phyloP scores from a whole-genome alignment of 2,888 invertebrate species.

The Drosophila seclusa region DNA sequence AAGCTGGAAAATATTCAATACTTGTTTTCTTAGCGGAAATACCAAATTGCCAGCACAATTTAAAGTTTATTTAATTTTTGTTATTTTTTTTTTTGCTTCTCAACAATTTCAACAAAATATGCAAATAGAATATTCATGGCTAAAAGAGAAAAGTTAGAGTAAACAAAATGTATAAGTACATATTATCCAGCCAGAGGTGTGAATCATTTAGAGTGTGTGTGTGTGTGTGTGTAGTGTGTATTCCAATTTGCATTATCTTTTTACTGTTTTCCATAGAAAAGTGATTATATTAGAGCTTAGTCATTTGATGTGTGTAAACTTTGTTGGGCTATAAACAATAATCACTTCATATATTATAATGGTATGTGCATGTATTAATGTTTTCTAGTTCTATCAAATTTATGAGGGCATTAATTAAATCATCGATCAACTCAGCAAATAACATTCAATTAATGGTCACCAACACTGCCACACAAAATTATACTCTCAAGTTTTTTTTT shows the following conservation, averaged over 20 bases:
- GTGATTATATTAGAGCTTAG: slow-evolving; percentile 47
- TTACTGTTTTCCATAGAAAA: slow-evolving; percentile 41
- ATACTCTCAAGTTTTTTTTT: not conserved
- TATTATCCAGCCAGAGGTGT: slow-evolving; percentile 18
- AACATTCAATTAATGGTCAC: slow-evolving; percentile 5
- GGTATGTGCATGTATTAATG: not conserved
- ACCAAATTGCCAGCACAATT: slow-evolving; percentile 29
- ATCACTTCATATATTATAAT: not conserved
- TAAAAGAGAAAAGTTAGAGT: slow-evolving; percentile 25
- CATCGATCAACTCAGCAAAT: slow-evolving; percentile 32
- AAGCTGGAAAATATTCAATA: slow-evolving; percentile 39
- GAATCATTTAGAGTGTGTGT: slow-evolving; percentile 35
- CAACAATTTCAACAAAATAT: slow-evolving; percentile 25
- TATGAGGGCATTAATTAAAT: slow-evolving; percentile 37
- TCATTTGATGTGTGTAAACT: slow-evolving; percentile 30
- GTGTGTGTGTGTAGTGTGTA: not conserved
- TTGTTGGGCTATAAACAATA: slow-evolving; percentile 20
- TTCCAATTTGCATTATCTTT: slow-evolving; percentile 42
- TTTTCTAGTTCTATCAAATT: slow-evolving; percentile 29
- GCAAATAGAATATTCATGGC: slow-evolving; percentile 48
- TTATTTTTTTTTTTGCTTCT: slow-evolving; percentile 8
- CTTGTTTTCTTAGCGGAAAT: slow-evolving; percentile 43
- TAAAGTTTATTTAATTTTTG: slow-evolving; percentile 10
- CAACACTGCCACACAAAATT: slow-evolving; percentile 8
- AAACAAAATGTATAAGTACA: slow-evolving; percentile 28